Evolutionary conservation across 2,797 vertebrate species (phyloP), one percentile per base, ranked within the genome.

Genomic region (Syndactyla subalaris): DNA sequence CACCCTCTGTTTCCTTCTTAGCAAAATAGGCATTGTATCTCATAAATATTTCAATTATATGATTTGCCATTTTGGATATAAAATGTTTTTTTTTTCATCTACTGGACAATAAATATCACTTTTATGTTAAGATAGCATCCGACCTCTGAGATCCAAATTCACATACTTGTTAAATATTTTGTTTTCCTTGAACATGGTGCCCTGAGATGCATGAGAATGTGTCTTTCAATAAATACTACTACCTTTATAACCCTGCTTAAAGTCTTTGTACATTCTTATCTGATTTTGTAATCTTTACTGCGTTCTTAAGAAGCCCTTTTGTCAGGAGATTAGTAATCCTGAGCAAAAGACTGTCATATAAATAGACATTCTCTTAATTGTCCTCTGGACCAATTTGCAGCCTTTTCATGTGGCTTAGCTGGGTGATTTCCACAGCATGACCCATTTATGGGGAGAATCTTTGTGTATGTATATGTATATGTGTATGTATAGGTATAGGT

Each of bases 241-340:
- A 87, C 88, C 80, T 96, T 96, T 96, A 90, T 67, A 88, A 84
- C n/a, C 36, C 22, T 66, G 9, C 67, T 79, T 70, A 81, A 95
- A 94, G 73, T 76, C 86, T 93, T 85, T 46, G 38, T 84, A 71
- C 8, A 7, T 57, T 85, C 58, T 92, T 95, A 88, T 59, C 92
- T 81, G 54, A 51, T 85, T 94, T 88, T 0, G 0, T 65, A 94
- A 96, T 91, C 85, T 96, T 93, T 87, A 88, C 30, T 83, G 74
- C 62, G 52, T 83, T 94, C 62, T 87, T 85, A 93, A 95, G 38
- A 32, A 88, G 55, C 17, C 18, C 24, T 88, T 95, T 80, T 87
- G 39, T 79, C 76, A 80, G 38, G 27, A 39, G 63, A 54, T 51
- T 75, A 29, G 26, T 80, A 89, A 86, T 67, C 54, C 58, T 46